Percentiles rank a stretch among this genome's conserved stretches.
These are phyloP conservation scores for Mesembrinibis cayennensis DNA, from an alignment of 2,113 vertebrate genomes.

Conservation along the genomic window DNA sequence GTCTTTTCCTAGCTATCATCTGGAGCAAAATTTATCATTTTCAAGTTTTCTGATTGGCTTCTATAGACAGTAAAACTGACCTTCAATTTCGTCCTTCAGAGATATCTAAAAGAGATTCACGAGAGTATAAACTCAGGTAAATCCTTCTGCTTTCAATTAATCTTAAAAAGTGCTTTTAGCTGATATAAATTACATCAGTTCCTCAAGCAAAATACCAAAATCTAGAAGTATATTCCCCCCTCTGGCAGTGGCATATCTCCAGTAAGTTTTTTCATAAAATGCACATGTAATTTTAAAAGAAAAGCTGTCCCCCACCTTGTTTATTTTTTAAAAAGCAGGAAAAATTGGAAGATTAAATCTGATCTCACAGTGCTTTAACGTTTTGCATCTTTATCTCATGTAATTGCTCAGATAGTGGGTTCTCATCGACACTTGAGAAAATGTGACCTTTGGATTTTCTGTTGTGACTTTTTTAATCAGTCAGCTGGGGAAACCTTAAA, in stretches of 20 bases:
- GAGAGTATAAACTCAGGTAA: neutral
- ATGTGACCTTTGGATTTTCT: constrained; percentile 55
- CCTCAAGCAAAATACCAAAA: neutral
- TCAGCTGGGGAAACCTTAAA: constrained; percentile 3
- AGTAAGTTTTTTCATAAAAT: neutral
- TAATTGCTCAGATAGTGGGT: neutral
- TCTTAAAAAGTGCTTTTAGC: neutral
- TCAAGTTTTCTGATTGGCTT: neutral
- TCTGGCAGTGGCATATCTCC: neutral
- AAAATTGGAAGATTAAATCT: neutral
- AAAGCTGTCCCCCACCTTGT: neutral
- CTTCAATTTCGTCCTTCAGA: neutral
- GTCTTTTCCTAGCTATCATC: neutral
- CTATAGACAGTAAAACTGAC: neutral
- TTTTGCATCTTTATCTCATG: constrained; percentile 19
- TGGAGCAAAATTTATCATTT: neutral
- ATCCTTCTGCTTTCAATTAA: neutral
- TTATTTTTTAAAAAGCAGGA: neutral
- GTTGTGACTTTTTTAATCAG: constrained; percentile 35
- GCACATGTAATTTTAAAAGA: neutral
- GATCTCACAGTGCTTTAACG: neutral
- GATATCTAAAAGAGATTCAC: neutral
- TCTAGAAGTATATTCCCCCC: neutral
- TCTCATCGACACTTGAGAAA: neutral
- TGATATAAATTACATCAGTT: neutral